phyloP scores from a whole-genome alignment of 2,113 vertebrate genomes.

The Sander vitreus region DNA sequence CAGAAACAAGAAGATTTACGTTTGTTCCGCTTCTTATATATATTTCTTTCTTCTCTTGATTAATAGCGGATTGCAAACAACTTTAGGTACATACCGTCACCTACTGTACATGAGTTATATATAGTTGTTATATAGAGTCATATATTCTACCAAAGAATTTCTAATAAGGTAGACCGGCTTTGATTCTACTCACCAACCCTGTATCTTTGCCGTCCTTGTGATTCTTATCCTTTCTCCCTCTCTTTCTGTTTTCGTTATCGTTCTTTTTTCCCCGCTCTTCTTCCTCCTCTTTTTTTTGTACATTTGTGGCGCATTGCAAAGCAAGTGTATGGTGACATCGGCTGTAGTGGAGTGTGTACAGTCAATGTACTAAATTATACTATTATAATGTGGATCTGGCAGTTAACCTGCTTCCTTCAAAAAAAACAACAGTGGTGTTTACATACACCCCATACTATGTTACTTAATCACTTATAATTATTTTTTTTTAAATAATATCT shows the following conservation, averaged over 20 bases:
- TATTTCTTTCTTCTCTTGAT: too few species aligned
- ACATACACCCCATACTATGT: neutral
- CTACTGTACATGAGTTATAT: too few species aligned
- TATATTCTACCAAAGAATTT: too few species aligned
- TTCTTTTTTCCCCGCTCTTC: too few species aligned
- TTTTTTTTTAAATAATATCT: neutral
- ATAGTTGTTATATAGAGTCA: too few species aligned
- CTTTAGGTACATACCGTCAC: too few species aligned
- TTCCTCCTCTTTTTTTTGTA: neutral
- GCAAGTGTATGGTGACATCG: neutral
- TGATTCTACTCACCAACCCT: too few species aligned
- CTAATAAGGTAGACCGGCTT: too few species aligned
- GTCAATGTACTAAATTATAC: neutral
- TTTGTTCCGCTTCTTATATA: slow-evolving; percentile 52
- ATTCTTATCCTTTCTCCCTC: too few species aligned
- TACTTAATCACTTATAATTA: neutral
- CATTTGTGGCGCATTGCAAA: neutral
- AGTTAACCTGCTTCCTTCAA: neutral
- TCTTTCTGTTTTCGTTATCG: too few species aligned
- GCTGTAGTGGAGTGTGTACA: neutral
- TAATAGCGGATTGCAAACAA: neutral
- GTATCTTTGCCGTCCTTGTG: too few species aligned
- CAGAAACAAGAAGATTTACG: slow-evolving; percentile 17
- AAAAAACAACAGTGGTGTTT: neutral
- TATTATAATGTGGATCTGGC: neutral